A percentile compares a stretch with the other conserved stretches of the same genome.
Evolutionary conservation across 1,140 invertebrate species (phyloP).

Genomic region (Arctopsyche grandis): DNA sequence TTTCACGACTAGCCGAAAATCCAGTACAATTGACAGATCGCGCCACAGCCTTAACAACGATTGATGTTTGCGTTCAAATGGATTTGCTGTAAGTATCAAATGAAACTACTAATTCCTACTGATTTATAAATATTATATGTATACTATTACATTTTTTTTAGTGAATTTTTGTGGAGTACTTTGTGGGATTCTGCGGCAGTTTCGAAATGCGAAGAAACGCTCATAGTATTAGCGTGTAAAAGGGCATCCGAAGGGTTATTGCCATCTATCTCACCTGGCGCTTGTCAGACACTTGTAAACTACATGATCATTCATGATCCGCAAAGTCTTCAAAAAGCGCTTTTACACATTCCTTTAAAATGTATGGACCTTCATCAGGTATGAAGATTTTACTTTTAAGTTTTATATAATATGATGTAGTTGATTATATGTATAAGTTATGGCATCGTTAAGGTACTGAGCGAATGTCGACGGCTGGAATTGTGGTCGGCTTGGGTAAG

Average conservation of each 20-base stretch:
- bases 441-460: constrained; percentile 43
- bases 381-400: not conserved
- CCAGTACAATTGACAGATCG: constrained; percentile 43
- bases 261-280: constrained; percentile 41
- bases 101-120: not conserved
- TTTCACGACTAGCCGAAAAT: constrained; percentile 45
- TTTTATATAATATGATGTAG: not conserved
- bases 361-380: constrained; percentile 53
- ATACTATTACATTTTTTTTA: not conserved
- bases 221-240: constrained; percentile 33
- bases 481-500: constrained; percentile 52
- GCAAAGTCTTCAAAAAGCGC: constrained; percentile 44
- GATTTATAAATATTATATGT: not conserved
- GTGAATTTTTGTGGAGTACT: constrained; percentile 49
- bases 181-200: constrained; percentile 46
- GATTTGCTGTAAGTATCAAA: constrained; percentile 43
- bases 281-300: constrained; percentile 46
- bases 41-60: constrained; percentile 36
- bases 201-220: constrained; percentile 27
- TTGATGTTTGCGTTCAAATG: constrained; percentile 51
- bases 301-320: constrained; percentile 40
- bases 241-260: constrained; percentile 46
- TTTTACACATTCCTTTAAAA: constrained; percentile 49
- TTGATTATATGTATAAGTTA: not conserved
- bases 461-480: constrained; percentile 45